Base-by-base conservation (phyloP, 2,888 invertebrate genomes). In the Orthonevra nobilis region DNA sequence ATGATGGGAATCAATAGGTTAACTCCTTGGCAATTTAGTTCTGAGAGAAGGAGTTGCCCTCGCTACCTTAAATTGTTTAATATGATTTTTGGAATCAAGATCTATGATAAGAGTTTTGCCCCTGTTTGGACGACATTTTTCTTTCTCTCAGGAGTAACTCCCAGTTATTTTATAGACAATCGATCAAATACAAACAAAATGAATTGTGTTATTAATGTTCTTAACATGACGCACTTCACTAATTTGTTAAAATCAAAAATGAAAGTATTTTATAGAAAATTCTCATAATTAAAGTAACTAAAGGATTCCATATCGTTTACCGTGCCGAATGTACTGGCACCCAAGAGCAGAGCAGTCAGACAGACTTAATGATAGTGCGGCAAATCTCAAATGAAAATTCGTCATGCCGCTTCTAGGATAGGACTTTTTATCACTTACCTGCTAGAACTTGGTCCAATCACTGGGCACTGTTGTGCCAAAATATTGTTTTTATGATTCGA, bases 361-460 rank as follows among this genome's bases (percentile, higher is more conserved):
- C 79, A 68, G 72, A 73, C 66, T 66, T 79, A 79, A 79, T 79
- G 79, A 79, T 79, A 23, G 79, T 79, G 79, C 79, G 79, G 79
- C 73, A 73, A 54, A 73, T 54, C 66, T 79, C 79, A 79, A 79
- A 79, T 79, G 68, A 72, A 79, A 66, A 79, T 79, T 79, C 66
- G 79, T 79, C 61, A 79, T 73, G 73, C 66, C 48, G 66, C 56
- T 23, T 73, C 17, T 5, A 40, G 36, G 34, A 64, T 52, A 7
- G 46, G 50, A 30, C n/a, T 23, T 23, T 69, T 36, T 46, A 61
- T 23, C 12, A 14, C 20, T 52, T 79, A 66, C 79, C 79, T 73
- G 72, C 19, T 23, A 5, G 23, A 54, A 46, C n/a, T 52, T 79
- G 79, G 48, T n/a, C 44, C 66, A 79, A 48, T 61, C 34, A 32